Evolutionary conservation across 1,140 invertebrate genomes (phyloP).

Genomic region (Magallana ariakensis): DNA sequence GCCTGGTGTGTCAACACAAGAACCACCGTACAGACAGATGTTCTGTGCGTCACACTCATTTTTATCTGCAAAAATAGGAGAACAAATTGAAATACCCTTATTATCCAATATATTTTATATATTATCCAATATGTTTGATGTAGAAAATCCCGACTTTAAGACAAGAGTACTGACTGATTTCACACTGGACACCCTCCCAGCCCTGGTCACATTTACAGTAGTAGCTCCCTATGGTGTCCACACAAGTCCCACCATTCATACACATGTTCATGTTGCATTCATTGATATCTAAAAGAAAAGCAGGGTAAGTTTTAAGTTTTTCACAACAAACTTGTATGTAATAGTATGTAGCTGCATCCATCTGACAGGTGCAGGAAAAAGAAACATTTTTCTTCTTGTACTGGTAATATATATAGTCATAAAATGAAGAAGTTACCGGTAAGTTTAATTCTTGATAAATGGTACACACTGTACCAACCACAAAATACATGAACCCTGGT

Average conservation of each 20-base stretch:
- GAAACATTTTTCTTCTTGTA: too few species aligned
- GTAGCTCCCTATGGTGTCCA: slow-evolving; percentile 67
- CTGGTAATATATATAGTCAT: too few species aligned
- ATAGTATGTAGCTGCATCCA: too few species aligned
- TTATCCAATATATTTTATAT: too few species aligned
- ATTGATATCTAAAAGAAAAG: slow-evolving; percentile 63
- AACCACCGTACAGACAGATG: slow-evolving; percentile 66
- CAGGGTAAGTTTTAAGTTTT: background rate
- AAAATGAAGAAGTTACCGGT: too few species aligned
- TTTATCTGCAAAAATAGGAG: slow-evolving; percentile 35
- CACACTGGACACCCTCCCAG: slow-evolving; percentile 65
- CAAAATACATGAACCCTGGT: too few species aligned
- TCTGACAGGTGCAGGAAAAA: too few species aligned
- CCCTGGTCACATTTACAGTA: slow-evolving; percentile 65
- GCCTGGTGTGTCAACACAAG: slow-evolving; percentile 69
- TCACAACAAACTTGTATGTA: background rate
- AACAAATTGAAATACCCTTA: background rate
- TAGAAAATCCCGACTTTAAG: background rate
- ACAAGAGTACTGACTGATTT: slow-evolving; percentile 49
- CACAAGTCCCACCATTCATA: slow-evolving; percentile 70
- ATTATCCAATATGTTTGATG: too few species aligned
- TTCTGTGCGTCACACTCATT: slow-evolving; percentile 59
- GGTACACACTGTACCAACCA: too few species aligned
- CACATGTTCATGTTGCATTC: slow-evolving; percentile 73
- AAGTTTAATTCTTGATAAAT: too few species aligned